A percentile compares a stretch with the other conserved stretches of the same genome.
These are phyloP conservation scores for Caenorhabditis drosophilae DNA, from an alignment of 2,888 invertebrate species.

Conservation along the genomic window DNA sequence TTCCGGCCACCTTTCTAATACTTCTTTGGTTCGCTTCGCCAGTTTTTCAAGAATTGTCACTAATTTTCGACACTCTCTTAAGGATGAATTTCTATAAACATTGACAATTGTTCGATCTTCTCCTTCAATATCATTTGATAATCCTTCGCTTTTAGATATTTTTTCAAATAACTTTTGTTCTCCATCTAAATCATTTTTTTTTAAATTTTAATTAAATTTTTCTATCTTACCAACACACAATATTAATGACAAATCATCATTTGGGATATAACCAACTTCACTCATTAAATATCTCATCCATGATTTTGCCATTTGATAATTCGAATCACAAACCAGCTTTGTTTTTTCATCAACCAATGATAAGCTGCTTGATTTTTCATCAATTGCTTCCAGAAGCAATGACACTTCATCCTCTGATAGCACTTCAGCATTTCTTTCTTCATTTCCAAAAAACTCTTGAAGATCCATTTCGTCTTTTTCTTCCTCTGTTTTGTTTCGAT, in stretches of 20 bases:
- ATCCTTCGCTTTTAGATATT: slow-evolving; percentile 20
- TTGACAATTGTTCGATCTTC: slow-evolving; percentile 22
- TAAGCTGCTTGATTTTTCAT: slow-evolving; percentile 7
- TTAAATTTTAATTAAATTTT: not conserved
- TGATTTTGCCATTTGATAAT: slow-evolving; percentile 38
- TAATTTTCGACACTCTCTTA: slow-evolving; percentile 39
- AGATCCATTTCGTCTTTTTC: slow-evolving; percentile 51
- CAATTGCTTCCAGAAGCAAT: slow-evolving; percentile 37
- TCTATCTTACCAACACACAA: slow-evolving; percentile 18
- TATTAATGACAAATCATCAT: slow-evolving; percentile 4
- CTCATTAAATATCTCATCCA: slow-evolving; percentile 47
- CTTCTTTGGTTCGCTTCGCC: slow-evolving; percentile 27
- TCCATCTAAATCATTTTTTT: slow-evolving; percentile 12
- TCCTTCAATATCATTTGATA: slow-evolving; percentile 11
- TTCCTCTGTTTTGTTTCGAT: slow-evolving; percentile 55
- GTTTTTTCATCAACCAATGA: not conserved
- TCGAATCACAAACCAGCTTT: slow-evolving; percentile 19
- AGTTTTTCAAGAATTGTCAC: slow-evolving; percentile 38
- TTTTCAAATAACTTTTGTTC: slow-evolving; percentile 30
- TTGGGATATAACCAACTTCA: slow-evolving; percentile 24
- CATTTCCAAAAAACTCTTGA: slow-evolving; percentile 36
- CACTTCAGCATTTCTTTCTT: slow-evolving; percentile 29
- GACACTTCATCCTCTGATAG: slow-evolving; percentile 35
- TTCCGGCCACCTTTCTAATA: slow-evolving; percentile 54
- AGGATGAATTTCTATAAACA: slow-evolving; percentile 35